A percentile compares a stretch with the other conserved stretches of the same genome.
Evolutionary conservation across 2,797 vertebrate genomes (phyloP).

Genomic region (Fratercula arctica): DNA sequence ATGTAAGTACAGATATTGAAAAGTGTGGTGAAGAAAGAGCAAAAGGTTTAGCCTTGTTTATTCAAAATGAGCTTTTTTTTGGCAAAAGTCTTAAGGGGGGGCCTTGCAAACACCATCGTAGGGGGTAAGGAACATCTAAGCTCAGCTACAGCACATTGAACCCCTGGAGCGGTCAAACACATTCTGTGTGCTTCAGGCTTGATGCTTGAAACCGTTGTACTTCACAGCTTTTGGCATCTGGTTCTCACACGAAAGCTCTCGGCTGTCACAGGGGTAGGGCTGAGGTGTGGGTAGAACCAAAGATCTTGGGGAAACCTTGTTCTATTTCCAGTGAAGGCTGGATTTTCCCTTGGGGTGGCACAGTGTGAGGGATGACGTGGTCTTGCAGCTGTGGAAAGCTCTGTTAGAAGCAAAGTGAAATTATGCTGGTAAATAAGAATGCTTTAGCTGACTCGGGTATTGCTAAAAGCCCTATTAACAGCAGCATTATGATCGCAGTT

Average conservation of each 20-base stretch:
- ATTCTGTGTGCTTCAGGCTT: neutral
- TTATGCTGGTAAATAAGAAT: neutral
- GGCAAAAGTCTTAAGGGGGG: neutral
- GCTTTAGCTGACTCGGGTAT: neutral
- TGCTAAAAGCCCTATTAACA: no score
- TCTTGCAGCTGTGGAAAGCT: neutral
- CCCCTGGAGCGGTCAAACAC: neutral
- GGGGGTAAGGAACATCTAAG: neutral
- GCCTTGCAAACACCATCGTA: accelerated
- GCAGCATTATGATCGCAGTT: neutral
- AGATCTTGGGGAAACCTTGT: neutral
- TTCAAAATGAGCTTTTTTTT: neutral
- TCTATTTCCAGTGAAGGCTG: neutral
- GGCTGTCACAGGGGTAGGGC: no score
- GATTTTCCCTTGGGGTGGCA: neutral
- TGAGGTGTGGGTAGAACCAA: no score
- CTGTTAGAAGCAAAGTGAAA: neutral
- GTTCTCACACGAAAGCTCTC: neutral
- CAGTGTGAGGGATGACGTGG: neutral
- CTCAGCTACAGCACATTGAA: accelerated
- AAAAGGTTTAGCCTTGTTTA: neutral
- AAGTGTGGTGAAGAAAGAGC: accelerated
- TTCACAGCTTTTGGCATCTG: accelerated
- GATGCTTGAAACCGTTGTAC: neutral
- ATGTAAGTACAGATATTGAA: accelerated